Evolutionary conservation across 2,888 invertebrate genomes (phyloP).

Genomic region (Xanthia icteritia): DNA sequence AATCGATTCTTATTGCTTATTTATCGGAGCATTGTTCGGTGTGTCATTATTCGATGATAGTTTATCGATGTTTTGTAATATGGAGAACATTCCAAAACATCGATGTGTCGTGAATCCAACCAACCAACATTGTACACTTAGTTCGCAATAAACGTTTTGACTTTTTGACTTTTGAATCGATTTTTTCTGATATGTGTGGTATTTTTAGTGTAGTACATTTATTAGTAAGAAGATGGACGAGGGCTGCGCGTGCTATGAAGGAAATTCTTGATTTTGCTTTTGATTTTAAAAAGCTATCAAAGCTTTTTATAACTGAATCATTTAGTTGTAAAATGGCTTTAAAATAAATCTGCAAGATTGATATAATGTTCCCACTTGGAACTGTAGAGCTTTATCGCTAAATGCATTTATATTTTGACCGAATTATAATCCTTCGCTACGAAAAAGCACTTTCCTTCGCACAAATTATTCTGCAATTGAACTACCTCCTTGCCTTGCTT

Average conservation of each 20-base stretch:
- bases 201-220: constrained; percentile 22
- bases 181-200: constrained; percentile 35
- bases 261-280: constrained; percentile 1
- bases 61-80: constrained; percentile 61
- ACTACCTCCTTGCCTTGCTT: not conserved
- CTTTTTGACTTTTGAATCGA: too few relatives aligned
- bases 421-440: not conserved
- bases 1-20: constrained; percentile 67
- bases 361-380: not conserved
- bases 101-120: constrained; percentile 39
- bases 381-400: not conserved
- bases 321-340: not conserved
- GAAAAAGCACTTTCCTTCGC: too few relatives aligned
- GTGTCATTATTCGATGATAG: constrained; percentile 62
- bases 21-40: constrained; percentile 63
- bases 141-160: too few relatives aligned
- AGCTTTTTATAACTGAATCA: not conserved
- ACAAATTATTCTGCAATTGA: not conserved
- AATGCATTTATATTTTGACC: not conserved
- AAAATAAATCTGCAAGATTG: not conserved
- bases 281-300: constrained; percentile 10
- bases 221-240: not conserved
- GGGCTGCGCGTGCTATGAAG: not conserved
- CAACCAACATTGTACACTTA: too few relatives aligned
- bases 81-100: constrained; percentile 1